phyloP scores from a whole-genome alignment of 2,113 vertebrate genomes.

The Tupaia tana region DNA sequence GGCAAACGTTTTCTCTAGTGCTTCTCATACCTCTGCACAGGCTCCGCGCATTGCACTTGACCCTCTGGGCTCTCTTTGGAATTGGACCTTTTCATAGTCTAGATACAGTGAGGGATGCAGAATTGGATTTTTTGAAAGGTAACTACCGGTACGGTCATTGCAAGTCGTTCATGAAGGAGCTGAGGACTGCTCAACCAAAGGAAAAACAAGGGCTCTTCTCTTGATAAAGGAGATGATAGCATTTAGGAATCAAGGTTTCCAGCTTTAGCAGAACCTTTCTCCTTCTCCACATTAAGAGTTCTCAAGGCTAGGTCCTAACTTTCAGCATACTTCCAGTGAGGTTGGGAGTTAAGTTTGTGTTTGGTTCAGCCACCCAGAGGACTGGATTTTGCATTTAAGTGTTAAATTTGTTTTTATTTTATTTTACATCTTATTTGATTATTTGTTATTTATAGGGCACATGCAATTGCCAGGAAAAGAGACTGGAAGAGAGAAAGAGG shows the following conservation, averaged over 20 bases:
- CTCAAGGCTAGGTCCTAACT: neutral
- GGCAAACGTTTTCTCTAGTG: neutral
- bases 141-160: neutral
- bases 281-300: neutral
- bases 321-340: neutral
- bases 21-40: neutral
- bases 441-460: too few relatives aligned
- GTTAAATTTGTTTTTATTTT: too few relatives aligned
- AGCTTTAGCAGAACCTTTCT: neutral
- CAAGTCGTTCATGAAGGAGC: neutral
- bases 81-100: neutral
- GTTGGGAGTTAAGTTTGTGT: neutral
- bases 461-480: too few relatives aligned
- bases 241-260: neutral
- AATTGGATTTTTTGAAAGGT: rapidly evolving
- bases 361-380: neutral
- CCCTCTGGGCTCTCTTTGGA: neutral
- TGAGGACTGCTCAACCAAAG: neutral
- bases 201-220: neutral
- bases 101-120: neutral
- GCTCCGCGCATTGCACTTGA: neutral
- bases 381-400: neutral
- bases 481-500: too few relatives aligned
- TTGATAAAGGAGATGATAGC: neutral
- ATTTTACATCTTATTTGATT: too few relatives aligned